phyloP scores from a whole-genome alignment of 92 coral and sea anemone species.

The Porites lobata region DNA sequence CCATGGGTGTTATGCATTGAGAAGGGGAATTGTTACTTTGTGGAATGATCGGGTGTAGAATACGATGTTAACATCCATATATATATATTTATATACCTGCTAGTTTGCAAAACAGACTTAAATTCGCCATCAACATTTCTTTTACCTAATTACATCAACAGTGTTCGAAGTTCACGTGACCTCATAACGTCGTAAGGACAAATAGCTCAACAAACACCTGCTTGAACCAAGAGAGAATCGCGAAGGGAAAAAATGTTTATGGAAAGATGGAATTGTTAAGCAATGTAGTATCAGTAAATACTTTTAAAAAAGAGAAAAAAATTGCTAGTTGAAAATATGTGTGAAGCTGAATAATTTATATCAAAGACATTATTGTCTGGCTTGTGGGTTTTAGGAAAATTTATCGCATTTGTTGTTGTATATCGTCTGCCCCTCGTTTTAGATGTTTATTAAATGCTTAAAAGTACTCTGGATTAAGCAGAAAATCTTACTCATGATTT shows the following conservation, averaged over 20 bases:
- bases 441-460: neutral
- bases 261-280: neutral
- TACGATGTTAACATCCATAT: neutral
- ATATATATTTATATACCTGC: neutral
- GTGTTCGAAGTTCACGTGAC: neutral
- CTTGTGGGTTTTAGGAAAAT: neutral
- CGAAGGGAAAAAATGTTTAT: too few relatives aligned
- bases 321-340: neutral
- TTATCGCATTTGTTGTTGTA: neutral
- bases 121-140: neutral
- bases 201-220: neutral
- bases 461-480: too few relatives aligned
- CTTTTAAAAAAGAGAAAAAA: neutral
- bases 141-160: neutral
- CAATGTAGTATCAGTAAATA: neutral
- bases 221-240: neutral
- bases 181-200: neutral
- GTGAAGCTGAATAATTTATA: constrained; percentile 9
- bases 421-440: neutral
- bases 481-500: too few relatives aligned
- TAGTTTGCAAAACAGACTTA: neutral
- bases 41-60: neutral
- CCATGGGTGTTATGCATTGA: neutral
- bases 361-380: neutral
- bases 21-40: neutral